Conservation (phyloP, 2,113 vertebrate genomes). For the Bubo blakistoni region DNA sequence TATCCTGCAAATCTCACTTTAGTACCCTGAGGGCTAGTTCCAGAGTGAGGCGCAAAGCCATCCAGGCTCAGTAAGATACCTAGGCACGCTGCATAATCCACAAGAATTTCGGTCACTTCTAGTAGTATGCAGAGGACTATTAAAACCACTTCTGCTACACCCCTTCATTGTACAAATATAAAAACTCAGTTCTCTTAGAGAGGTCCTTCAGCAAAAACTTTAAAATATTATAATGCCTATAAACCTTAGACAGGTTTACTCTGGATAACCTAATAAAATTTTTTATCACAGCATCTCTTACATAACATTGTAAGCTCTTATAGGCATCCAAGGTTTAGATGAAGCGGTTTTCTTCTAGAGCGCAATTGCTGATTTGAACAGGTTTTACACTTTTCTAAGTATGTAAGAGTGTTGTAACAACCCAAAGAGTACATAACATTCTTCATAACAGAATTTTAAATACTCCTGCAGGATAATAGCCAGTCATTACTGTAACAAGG, state of each 20-base stretch:
- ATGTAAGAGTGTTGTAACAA: fast-evolving
- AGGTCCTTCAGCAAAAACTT: neutral
- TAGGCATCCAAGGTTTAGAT: neutral
- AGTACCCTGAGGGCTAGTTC: neutral
- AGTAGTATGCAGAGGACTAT: neutral
- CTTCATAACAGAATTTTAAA: neutral
- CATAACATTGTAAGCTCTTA: neutral
- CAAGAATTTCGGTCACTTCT: neutral
- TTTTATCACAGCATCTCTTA: neutral
- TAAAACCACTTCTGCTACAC: neutral
- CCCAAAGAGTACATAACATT: neutral
- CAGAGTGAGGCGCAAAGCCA: neutral
- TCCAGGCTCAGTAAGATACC: neutral
- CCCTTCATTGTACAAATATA: neutral
- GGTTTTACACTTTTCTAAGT: neutral
- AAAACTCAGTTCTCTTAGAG: neutral
- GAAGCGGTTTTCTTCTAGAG: neutral
- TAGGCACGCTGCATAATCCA: neutral
- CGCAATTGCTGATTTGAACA: fast-evolving
- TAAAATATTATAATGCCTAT: neutral
- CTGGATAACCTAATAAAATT: neutral
- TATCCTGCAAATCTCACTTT: neutral
- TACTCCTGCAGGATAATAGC: neutral
- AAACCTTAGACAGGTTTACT: neutral
- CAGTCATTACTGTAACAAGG: neutral